Evolutionary conservation across 2,797 vertebrate genomes (phyloP), one percentile per base, ranked within the genome.

Genomic region (Argentina silus): DNA sequence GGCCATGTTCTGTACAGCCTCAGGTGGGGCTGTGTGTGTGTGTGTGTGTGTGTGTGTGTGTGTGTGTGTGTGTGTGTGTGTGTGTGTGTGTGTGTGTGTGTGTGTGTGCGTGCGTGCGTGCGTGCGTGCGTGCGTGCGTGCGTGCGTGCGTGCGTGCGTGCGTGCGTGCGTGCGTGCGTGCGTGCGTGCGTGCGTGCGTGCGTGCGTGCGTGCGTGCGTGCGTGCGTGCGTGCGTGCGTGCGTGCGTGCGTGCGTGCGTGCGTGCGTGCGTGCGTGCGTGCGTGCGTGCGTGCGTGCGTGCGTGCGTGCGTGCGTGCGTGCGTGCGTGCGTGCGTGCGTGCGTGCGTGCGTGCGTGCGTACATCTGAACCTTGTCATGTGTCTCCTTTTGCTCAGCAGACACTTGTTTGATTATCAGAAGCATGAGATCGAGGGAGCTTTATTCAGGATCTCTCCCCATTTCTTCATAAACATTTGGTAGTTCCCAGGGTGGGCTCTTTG

Each of bases 1-100:
- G 95, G 96, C 19, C 95, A 96, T 0, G 95, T 96, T 44, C 93
- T 96, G n/a, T 96, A 96, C 85, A 96, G 95, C 82, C 93, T 96
- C 89, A 96, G 96, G 96, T 96, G 84, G 0, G 0, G 17, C 23
- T 4, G 44, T 43, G 67, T 21, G 19, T 21, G 21, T n/a, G 8
- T 23, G 56, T 59, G 21, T 23, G 10, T 59, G 51, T 48, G 7
- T 8, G 47, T 48, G 47, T 48, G 47, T 48, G 47, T 36, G 27
- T 4, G 27, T 36, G 27, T 4, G 27, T 36, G 10, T 59, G 51
- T 48, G 7, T 8, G 47, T 48, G 47, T 48, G 47, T 48, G 47
- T 4, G 44, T 43, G 67, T 21, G 19, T 21, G 21, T n/a, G 8
- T 23, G 56, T 59, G 21, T 23, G 10, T 59, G 51, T 48, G 7